Evolutionary conservation across 2,888 invertebrate genomes (phyloP), one percentile per base, ranked within the genome.

Genomic region (Heliconius ethilla): DNA sequence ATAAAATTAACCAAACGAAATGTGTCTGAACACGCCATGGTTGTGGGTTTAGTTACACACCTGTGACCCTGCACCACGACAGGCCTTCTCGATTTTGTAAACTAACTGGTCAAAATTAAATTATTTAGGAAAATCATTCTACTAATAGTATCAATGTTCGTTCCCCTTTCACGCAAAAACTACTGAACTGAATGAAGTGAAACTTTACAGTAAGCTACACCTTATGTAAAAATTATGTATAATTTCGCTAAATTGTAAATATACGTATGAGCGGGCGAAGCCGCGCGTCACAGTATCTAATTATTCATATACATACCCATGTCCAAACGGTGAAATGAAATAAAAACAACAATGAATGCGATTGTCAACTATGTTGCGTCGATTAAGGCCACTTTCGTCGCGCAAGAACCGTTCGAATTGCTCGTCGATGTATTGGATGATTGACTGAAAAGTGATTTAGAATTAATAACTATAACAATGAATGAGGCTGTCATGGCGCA

Each of bases 291-390:
- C 0, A 2, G 45, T 45, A 6, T 1, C 45, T 22, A 75, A 10
- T 11, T 18, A 40, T 63, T 10, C 13, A 40, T 25, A 40, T n/a
- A 78, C 76, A 65, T 95, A 98, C 97, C 99, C 99, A 94, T 99
- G 99, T 70, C 99, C 99, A 91, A 98, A 98, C 0, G 99, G 99
- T 77, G 99, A 99, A 89, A 99, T 98, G 91, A 99, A 99, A 92
- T 99, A 99, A 90, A 99, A 98, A 93, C 98, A 99, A 93, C 99
- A 99, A 89, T 99, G 99, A 84, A 99, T 98, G 87, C 99, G 96
- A 92, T 99, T 99, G 91, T 99, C 99, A 78, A 99, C 97, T 85
- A 99, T 99, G 90, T 99, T 99, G 82, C 99, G 96, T 70, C 99
- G 96, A 92, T 99, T 99, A 69, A 99, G 95, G 2, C 99, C 99